Evolutionary conservation across 1,140 invertebrate species (phyloP).

Genomic region (Metopolophium dirhodum): DNA sequence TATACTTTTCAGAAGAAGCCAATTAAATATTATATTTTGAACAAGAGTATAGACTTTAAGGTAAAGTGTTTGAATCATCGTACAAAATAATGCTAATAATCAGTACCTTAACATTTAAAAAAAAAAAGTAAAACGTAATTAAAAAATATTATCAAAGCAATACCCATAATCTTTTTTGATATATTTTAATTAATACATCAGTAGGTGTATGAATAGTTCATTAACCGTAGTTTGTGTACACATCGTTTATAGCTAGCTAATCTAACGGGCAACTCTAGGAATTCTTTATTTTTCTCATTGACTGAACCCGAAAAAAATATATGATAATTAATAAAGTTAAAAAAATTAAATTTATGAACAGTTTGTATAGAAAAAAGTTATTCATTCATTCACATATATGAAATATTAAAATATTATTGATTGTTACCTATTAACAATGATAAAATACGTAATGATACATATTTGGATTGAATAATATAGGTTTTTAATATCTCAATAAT

Average conservation of each 20-base stretch:
- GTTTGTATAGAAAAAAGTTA: neutral
- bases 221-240: neutral
- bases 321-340: neutral
- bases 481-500: neutral
- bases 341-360: neutral
- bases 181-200: conserved; percentile 1
- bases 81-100: neutral
- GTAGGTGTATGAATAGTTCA: neutral
- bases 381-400: neutral
- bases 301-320: neutral
- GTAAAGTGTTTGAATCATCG: no score
- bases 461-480: neutral
- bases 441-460: neutral
- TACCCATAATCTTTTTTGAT: neutral
- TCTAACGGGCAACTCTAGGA: neutral
- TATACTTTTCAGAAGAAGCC: neutral
- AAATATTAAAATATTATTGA: neutral
- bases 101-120: neutral
- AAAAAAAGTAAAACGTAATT: neutral
- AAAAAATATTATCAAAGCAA: neutral
- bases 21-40: neutral
- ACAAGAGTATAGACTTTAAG: neutral
- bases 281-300: neutral
- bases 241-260: neutral
- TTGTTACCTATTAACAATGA: neutral